phyloP scores from a whole-genome alignment of 2,113 vertebrate species.

The Nothoprocta perdicaria region DNA sequence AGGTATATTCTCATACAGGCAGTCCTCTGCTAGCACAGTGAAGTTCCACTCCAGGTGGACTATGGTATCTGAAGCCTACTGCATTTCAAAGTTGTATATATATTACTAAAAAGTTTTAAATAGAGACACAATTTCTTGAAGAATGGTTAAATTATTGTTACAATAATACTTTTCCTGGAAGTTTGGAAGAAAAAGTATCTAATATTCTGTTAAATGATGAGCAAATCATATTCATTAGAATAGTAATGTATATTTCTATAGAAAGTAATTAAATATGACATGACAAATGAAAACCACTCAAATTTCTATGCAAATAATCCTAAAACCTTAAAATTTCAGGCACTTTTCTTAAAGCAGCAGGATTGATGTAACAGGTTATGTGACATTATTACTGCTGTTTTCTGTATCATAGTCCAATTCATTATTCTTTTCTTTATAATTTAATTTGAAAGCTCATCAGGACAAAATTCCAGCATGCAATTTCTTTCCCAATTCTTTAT shows the following conservation, averaged over 20 bases:
- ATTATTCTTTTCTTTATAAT: background rate
- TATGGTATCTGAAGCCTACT: background rate
- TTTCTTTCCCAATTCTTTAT: background rate
- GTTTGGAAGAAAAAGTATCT: background rate
- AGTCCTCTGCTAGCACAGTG: background rate
- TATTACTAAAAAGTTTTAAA: background rate
- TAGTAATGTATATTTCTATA: background rate
- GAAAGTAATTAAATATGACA: background rate
- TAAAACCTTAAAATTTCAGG: background rate
- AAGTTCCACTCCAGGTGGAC: background rate
- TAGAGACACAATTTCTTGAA: background rate
- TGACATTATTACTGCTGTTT: background rate
- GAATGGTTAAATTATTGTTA: background rate
- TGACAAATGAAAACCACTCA: background rate
- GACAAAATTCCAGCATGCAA: background rate
- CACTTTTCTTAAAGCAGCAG: background rate
- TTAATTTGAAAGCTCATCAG: background rate
- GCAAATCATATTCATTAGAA: background rate
- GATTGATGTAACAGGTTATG: background rate
- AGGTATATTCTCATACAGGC: background rate
- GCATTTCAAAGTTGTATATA: background rate
- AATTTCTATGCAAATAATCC: background rate
- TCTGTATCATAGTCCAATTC: background rate
- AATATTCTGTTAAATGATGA: background rate
- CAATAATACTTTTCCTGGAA: background rate